phyloP scores from a whole-genome alignment of 2,888 invertebrate genomes.

The Theodoxus fluviatilis region DNA sequence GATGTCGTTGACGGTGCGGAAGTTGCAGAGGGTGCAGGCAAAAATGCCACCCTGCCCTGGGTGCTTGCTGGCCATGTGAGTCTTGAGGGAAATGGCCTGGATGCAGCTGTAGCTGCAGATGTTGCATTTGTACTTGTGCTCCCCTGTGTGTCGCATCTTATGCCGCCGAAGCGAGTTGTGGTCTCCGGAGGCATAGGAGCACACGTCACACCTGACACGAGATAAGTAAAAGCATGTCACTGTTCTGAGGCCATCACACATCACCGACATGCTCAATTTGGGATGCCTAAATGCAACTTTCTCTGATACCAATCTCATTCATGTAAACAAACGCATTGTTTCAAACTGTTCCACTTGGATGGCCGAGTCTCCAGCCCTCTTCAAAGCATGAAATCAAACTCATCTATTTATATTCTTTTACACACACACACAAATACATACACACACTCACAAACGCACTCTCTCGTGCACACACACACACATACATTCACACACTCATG shows the following conservation, averaged over 20 bases:
- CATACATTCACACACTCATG: no score
- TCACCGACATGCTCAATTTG: no score
- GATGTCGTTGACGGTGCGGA: conserved; percentile 72
- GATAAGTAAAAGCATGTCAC: neutral
- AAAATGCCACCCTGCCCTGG: conserved; percentile 68
- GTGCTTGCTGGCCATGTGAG: conserved; percentile 81
- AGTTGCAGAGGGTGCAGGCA: conserved; percentile 49
- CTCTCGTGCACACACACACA: no score
- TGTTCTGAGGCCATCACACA: no score
- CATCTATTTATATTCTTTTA: no score
- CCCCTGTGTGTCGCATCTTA: conserved; percentile 78
- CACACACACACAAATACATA: no score
- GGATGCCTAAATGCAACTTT: no score
- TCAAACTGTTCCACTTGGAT: neutral
- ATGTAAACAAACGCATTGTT: neutral
- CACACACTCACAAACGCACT: no score
- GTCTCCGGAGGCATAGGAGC: conserved; percentile 78
- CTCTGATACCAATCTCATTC: neutral
- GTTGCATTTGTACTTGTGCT: conserved; percentile 79
- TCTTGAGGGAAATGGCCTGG: conserved; percentile 77
- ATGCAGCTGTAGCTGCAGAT: conserved; percentile 82
- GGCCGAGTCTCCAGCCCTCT: no score
- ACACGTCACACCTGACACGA: conserved; percentile 73
- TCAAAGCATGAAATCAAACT: no score
- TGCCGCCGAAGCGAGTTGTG: conserved; percentile 84